Base-by-base conservation (phyloP, 2,113 vertebrate genomes). In the Pangasianodon gigas region DNA sequence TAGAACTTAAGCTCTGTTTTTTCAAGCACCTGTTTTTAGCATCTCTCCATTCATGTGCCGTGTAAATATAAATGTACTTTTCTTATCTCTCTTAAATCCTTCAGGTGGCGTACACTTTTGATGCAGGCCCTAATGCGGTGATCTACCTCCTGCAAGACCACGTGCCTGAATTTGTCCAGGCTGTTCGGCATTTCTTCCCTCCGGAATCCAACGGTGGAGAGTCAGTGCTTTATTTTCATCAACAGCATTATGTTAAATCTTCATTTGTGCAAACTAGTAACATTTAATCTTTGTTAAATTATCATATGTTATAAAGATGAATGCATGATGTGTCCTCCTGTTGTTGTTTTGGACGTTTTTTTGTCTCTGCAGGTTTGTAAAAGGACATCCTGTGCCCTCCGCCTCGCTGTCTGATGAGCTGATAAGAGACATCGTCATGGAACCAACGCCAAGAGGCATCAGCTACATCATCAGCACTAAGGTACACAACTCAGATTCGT, bases 101-200 rank as follows among this genome's bases (percentile, higher is more conserved):
- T 84, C 87, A 98, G 97, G 97, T 96, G 26, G 97, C 97, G 0
- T 99, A 99, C 93, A 98, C 97, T 0, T 99, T 99, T 13, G 98
- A 99, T 0, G 98, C 98, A 0, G 98, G 98, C 32, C 97, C 98
- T 89, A 99, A 99, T 0, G 98, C 98, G 0, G 97, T 99, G 75
- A 94, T 99, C 95, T 99, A 98, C 91, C 92, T 93, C 2, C 94
- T 97, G 86, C 95, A 96, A 0, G 95, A 98, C 89, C 92, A 97
- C 0, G 92, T 98, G 92, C 93, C 95, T 0, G 97, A 98, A 90
- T 97, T 99, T 1, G 94, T 97, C 88, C 96, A 96, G 81, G 92
- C 96, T 4, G 93, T 99, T 91, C 96, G 91, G 24, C 94, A 95
- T 92, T 96, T 96, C 94, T 99, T 99, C 71, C 98, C 98, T 7